A percentile compares a stretch with the other conserved stretches of the same genome.
These are phyloP conservation scores for Vanessa tameamea DNA, from an alignment of 1,140 invertebrate species.

Conservation along the genomic window DNA sequence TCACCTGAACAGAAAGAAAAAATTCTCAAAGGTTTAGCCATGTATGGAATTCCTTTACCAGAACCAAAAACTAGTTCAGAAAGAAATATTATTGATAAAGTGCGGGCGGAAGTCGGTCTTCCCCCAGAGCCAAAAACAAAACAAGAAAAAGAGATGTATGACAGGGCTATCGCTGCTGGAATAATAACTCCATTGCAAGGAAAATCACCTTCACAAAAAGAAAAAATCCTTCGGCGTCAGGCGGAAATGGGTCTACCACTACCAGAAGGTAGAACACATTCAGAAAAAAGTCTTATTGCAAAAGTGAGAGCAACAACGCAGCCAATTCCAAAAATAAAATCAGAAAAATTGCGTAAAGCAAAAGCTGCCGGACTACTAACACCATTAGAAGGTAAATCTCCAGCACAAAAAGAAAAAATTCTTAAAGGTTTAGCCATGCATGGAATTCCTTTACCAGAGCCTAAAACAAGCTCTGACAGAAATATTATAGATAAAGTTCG, in stretches of 20 bases:
- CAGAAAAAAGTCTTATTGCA: conserved; percentile 33
- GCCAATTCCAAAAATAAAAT: background rate
- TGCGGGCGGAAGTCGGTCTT: conserved; percentile 30
- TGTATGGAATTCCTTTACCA: conserved; percentile 41
- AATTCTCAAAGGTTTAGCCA: conserved; percentile 40
- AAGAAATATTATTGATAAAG: conserved; percentile 44
- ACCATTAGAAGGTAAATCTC: too few species aligned
- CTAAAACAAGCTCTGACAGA: conserved; percentile 45
- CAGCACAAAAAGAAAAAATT: conserved; percentile 29
- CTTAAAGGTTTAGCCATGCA: conserved; percentile 36
- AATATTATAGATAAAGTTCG: conserved; percentile 42
- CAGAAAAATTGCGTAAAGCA: too few species aligned
- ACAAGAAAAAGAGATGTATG: too few species aligned
- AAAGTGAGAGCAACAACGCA: conserved; percentile 28
- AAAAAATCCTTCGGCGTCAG: conserved; percentile 32
- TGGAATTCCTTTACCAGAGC: conserved; percentile 46
- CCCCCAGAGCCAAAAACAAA: conserved; percentile 3
- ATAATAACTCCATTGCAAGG: conserved; percentile 41
- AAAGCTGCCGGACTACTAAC: too few species aligned
- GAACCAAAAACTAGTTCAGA: conserved; percentile 46
- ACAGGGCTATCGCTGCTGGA: conserved; percentile 34
- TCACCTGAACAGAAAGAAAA: conserved; percentile 45
- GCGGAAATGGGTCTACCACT: conserved; percentile 30
- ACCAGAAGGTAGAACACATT: conserved; percentile 36
- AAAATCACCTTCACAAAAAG: conserved; percentile 37